Evolutionary conservation across 2,888 invertebrate species (phyloP).

Genomic region (Prostheceraeus crozeri): DNA sequence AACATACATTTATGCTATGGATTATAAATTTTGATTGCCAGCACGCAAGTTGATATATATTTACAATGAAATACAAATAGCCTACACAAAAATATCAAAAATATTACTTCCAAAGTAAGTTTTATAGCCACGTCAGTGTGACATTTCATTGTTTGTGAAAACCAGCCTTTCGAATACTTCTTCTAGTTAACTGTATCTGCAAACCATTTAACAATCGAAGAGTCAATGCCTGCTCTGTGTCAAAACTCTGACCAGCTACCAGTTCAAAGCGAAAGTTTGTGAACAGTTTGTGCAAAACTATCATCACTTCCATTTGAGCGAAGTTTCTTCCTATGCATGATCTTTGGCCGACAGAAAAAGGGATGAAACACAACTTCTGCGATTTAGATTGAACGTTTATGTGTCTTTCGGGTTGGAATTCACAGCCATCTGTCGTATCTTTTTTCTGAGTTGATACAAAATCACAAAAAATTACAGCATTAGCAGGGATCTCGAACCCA

Average conservation of each 20-base stretch:
- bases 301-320: neutral
- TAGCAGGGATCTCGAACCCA: neutral
- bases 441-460: neutral
- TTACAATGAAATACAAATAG: too few species aligned
- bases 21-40: too few species aligned
- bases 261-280: conserved; percentile 4
- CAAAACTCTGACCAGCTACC: neutral
- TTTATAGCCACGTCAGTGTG: too few species aligned
- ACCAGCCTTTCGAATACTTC: too few species aligned
- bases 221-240: conserved; percentile 5
- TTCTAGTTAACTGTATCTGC: neutral
- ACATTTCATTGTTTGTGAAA: too few species aligned
- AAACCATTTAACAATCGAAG: conserved; percentile 2
- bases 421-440: neutral
- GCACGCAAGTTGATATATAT: too few species aligned
- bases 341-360: neutral
- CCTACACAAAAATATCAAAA: too few species aligned
- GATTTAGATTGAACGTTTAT: too few species aligned
- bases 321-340: neutral
- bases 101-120: too few species aligned
- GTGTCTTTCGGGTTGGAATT: neutral
- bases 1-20: too few species aligned
- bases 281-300: neutral
- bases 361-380: neutral
- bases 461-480: neutral